phyloP scores from a whole-genome alignment of 2,113 vertebrate genomes.

The Atractosteus spatula region DNA sequence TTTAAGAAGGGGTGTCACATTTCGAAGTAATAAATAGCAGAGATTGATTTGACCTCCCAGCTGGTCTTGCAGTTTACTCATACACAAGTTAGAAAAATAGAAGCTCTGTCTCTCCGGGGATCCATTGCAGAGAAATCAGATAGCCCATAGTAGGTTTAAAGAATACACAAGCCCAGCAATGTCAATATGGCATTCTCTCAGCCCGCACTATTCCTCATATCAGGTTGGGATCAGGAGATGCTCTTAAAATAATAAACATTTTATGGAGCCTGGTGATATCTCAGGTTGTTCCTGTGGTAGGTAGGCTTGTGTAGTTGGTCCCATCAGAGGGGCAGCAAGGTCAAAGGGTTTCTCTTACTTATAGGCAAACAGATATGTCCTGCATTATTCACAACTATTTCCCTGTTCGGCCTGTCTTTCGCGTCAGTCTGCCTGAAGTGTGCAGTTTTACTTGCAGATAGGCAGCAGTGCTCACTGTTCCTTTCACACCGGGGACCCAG shows the following conservation, averaged over 20 bases:
- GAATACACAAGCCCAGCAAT: constrained; percentile 63
- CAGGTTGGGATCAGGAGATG: constrained; percentile 49
- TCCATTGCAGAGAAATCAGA: constrained; percentile 86
- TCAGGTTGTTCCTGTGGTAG: constrained; percentile 27
- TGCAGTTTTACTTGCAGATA: constrained; percentile 32
- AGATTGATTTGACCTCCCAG: constrained; percentile 94
- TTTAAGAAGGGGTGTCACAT: constrained; percentile 94
- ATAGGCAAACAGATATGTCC: constrained; percentile 37
- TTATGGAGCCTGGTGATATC: constrained; percentile 51
- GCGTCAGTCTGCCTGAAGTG: no score
- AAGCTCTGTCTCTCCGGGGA: constrained; percentile 77
- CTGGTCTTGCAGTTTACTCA: constrained; percentile 85
- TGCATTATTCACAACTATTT: constrained; percentile 47
- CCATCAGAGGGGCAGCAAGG: constrained; percentile 40
- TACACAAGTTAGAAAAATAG: constrained; percentile 85
- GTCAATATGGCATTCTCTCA: constrained; percentile 77
- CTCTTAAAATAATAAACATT: constrained; percentile 39
- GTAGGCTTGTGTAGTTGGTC: constrained; percentile 15
- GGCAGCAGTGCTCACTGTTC: constrained; percentile 33
- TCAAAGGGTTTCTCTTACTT: constrained; percentile 63
- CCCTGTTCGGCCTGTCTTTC: background rate
- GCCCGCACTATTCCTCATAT: constrained; percentile 47
- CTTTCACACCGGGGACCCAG: background rate
- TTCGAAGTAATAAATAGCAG: constrained; percentile 97
- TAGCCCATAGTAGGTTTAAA: constrained; percentile 78